A percentile compares a stretch with the other conserved stretches of the same genome.
Conservation (phyloP, 2,113 vertebrate genomes). For the Marmota monax region DNA sequence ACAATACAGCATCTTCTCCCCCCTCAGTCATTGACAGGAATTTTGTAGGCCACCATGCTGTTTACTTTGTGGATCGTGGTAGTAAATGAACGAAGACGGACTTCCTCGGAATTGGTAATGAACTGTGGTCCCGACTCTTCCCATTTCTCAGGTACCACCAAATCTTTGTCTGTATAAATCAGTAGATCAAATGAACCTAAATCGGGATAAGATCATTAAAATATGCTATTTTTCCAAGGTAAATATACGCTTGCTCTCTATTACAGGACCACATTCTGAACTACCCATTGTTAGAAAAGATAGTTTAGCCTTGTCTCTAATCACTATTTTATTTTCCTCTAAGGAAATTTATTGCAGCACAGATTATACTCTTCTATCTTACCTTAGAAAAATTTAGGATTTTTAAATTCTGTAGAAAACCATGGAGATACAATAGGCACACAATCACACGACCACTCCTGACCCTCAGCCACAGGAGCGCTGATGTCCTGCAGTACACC, state of each 20-base stretch:
- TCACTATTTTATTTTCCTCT: background rate
- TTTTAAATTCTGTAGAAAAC: background rate
- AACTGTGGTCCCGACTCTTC: conserved; percentile 97
- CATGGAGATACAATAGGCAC: background rate
- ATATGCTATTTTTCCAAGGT: background rate
- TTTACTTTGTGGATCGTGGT: conserved; percentile 98
- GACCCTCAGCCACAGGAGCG: background rate
- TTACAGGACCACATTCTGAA: background rate
- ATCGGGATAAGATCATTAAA: conserved; percentile 6
- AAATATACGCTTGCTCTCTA: background rate
- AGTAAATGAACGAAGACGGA: conserved; percentile 96
- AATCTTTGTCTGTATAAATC: conserved; percentile 96
- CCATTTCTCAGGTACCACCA: conserved; percentile 96
- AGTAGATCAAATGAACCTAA: conserved; percentile 97
- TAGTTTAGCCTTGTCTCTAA: background rate
- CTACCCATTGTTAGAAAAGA: background rate
- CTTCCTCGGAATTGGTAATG: conserved; percentile 95
- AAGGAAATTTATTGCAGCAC: background rate
- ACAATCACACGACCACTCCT: background rate
- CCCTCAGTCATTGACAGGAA: conserved; percentile 76
- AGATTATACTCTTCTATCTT: background rate
- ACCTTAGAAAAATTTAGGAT: background rate
- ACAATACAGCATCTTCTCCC: background rate
- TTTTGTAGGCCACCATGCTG: conserved; percentile 94
- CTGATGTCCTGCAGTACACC: background rate